A percentile compares a stretch with the other conserved stretches of the same genome.
These are phyloP conservation scores for Myotis vivesi DNA, from an alignment of 2,797 vertebrate genomes.

Conservation along the genomic window DNA sequence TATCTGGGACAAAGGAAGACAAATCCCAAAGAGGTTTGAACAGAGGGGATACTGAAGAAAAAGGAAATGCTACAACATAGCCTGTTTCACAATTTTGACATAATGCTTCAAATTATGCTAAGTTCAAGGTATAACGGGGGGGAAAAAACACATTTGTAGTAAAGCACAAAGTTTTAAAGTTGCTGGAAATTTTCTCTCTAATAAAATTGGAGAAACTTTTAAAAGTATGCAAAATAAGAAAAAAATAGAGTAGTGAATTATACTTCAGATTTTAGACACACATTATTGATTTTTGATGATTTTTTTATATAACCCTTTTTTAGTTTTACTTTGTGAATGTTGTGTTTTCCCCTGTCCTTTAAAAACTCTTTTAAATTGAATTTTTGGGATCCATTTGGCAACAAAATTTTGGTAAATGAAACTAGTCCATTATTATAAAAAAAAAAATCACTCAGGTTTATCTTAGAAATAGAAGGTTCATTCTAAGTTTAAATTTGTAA, in stretches of 20 bases:
- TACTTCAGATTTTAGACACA: not conserved
- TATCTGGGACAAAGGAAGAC: conserved; percentile 47
- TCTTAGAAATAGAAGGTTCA: not conserved
- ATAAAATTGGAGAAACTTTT: not conserved
- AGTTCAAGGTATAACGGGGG: not conserved
- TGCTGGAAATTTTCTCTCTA: not conserved
- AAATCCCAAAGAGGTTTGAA: not conserved
- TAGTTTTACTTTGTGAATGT: not conserved
- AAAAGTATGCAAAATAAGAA: not conserved
- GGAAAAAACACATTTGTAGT: not conserved
- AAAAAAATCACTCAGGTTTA: not conserved
- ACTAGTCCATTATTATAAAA: not conserved
- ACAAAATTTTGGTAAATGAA: not conserved
- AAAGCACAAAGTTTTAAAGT: not conserved
- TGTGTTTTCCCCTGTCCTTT: not conserved
- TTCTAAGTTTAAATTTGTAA: not conserved
- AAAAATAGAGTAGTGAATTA: not conserved
- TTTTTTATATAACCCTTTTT: not conserved
- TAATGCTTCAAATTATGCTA: not conserved
- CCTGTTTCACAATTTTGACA: not conserved
- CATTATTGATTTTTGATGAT: not conserved
- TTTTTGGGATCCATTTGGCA: not conserved
- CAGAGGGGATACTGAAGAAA: not conserved
- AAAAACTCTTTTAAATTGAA: not conserved
- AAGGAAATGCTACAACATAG: not conserved